Percentiles rank a stretch among this genome's conserved stretches.
Evolutionary conservation across 2,888 invertebrate species (phyloP).

Genomic region (Hermaeophaga mercurialis): DNA sequence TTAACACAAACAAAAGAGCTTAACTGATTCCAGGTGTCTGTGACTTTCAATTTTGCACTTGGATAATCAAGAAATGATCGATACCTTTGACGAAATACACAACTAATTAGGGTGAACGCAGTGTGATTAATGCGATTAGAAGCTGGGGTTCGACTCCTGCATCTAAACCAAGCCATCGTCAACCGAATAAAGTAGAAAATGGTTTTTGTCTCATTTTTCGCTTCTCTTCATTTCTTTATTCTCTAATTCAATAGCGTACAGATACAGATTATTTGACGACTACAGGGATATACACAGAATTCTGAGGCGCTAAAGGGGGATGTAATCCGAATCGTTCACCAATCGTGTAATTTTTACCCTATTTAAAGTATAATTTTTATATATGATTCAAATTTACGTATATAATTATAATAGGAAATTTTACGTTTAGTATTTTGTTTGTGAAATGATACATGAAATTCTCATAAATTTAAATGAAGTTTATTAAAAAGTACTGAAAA

Average conservation of each 20-base stretch:
- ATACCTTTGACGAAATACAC: slow-evolving; percentile 44
- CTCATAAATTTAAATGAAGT: no score
- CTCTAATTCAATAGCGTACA: not conserved
- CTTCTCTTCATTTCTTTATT: slow-evolving; percentile 12
- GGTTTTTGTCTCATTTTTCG: slow-evolving; percentile 20
- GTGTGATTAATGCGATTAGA: slow-evolving; percentile 52
- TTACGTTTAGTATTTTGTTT: no score
- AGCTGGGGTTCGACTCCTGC: slow-evolving; percentile 28
- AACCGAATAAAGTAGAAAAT: slow-evolving; percentile 18
- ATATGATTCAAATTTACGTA: no score
- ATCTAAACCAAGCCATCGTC: slow-evolving; percentile 9
- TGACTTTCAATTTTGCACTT: slow-evolving; percentile 54
- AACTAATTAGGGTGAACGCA: slow-evolving; percentile 51
- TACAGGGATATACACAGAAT: no score
- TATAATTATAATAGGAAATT: no score
- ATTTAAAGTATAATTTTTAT: no score
- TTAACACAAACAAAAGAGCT: slow-evolving; percentile 38
- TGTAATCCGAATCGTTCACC: no score
- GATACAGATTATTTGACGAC: not conserved
- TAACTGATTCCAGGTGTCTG: slow-evolving; percentile 46
- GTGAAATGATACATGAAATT: no score
- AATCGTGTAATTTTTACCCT: no score
- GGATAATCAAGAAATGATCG: slow-evolving; percentile 47
- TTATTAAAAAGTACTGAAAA: no score
- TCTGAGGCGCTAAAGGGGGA: no score